These are phyloP conservation scores for Anguilla pacifica DNA, from an alignment of 2,797 vertebrate genomes.

Conservation along the genomic window DNA sequence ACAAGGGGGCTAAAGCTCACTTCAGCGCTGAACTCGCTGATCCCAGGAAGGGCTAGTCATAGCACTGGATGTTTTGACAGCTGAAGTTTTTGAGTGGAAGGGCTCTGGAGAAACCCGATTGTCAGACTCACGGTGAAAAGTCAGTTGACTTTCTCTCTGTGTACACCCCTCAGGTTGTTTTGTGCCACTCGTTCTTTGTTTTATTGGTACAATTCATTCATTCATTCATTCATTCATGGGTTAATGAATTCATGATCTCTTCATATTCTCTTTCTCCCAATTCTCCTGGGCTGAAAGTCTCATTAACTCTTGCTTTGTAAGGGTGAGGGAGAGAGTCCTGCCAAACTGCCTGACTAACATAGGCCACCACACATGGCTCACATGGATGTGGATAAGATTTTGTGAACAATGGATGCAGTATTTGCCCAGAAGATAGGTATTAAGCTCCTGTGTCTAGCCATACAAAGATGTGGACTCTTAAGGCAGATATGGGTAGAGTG, in stretches of 20 bases:
- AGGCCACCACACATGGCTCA: neutral
- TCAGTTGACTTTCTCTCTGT: neutral
- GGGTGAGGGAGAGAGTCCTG: neutral
- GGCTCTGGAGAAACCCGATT: slow-evolving; percentile 11
- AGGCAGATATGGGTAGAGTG: neutral
- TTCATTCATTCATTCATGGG: neutral
- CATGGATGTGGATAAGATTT: neutral
- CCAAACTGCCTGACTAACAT: neutral
- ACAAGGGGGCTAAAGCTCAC: neutral
- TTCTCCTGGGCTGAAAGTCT: neutral
- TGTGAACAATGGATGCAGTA: slow-evolving; percentile 5
- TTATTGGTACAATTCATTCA: neutral
- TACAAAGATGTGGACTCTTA: neutral
- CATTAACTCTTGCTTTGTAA: neutral
- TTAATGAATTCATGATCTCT: neutral
- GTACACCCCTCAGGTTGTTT: neutral
- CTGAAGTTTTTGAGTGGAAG: slow-evolving; percentile 17
- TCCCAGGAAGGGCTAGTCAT: slow-evolving; percentile 10
- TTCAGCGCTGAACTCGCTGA: slow-evolving; percentile 1
- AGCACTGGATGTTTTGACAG: slow-evolving; percentile 27
- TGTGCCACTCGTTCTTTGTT: neutral
- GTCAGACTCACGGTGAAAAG: slow-evolving; percentile 11
- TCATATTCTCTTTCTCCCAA: neutral
- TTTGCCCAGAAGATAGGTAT: neutral
- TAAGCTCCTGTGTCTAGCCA: neutral